Evolutionary conservation across 2,888 invertebrate genomes (phyloP), one percentile per base, ranked within the genome.

Genomic region (Ectropis crepuscularia): DNA sequence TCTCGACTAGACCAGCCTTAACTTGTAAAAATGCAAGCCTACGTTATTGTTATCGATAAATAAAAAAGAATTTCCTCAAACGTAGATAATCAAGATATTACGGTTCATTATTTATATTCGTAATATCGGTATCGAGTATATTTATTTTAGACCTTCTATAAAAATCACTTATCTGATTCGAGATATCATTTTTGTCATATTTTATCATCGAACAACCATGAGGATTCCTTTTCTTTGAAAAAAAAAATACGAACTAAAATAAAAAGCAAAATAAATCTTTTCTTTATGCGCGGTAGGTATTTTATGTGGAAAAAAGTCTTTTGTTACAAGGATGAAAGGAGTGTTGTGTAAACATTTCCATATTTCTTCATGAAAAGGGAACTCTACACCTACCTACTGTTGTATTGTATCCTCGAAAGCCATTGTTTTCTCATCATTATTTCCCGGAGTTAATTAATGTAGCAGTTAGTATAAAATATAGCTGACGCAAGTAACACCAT

Each of bases 271-370:
- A 46, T 39, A 55, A 46, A 43, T 42, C 51, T 46, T 53, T 62
- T 51, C 50, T 42, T 61, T 61, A 12, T 55, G 39, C 11, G 16
- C 38, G 16, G 45, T 46, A 55, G 36, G 55, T 38, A 57, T 62
- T 65, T 57, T 53, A 55, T 55, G 48, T 63, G 50, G 45, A 63
- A 53, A 12, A 57, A 38, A 59, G 53, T 61, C 60, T 68, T 70
- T 68, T 68, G 68, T 68, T 62, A 54, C 54, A 49, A 59, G 46
- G 54, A 64, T 64, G 51, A 68, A 63, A 64, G 65, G 60, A 61
- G 57, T 48, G 58, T 46, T 50, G 59, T 64, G 62, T 58, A 58
- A 70, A 68, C 53, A 66, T 70, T 57, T 60, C 61, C 61, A 62
- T 64, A 67, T 62, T 62, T 61, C 54, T 59, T 61, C 42, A 51